Conservation (phyloP, 2,113 vertebrate genomes). For the Agelaius phoeniceus region DNA sequence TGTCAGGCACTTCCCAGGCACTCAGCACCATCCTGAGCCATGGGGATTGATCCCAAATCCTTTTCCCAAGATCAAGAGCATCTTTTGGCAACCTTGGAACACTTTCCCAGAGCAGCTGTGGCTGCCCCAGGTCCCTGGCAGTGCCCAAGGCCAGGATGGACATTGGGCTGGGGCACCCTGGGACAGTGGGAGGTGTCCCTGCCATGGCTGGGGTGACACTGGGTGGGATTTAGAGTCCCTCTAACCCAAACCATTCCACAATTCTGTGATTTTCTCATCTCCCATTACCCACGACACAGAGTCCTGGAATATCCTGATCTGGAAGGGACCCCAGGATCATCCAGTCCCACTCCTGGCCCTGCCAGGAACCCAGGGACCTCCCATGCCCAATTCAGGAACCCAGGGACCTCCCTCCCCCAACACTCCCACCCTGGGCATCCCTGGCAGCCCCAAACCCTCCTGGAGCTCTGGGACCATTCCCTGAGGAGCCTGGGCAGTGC, state of each 20-base stretch:
- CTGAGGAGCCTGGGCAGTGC: background rate
- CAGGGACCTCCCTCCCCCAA: no score
- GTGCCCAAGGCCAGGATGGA: background rate
- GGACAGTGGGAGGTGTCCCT: background rate
- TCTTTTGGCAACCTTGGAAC: background rate
- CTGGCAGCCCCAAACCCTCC: background rate
- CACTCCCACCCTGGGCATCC: background rate
- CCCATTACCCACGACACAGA: background rate
- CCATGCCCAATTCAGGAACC: no score
- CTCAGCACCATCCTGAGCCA: background rate
- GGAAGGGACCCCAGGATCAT: accelerated
- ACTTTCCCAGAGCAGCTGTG: background rate
- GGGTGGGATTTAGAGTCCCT: accelerated
- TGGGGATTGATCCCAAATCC: background rate
- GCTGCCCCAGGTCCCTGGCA: background rate
- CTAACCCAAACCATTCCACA: background rate
- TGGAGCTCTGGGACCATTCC: background rate
- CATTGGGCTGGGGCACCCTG: background rate
- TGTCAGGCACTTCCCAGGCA: background rate
- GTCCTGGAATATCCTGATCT: background rate
- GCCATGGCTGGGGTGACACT: background rate
- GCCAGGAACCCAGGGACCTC: background rate
- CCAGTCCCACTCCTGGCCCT: accelerated
- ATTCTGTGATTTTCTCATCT: background rate
- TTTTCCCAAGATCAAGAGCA: background rate